Conservation (phyloP, 53 echinoderm and acorn worm species). For the Echinometra lucunter region DNA sequence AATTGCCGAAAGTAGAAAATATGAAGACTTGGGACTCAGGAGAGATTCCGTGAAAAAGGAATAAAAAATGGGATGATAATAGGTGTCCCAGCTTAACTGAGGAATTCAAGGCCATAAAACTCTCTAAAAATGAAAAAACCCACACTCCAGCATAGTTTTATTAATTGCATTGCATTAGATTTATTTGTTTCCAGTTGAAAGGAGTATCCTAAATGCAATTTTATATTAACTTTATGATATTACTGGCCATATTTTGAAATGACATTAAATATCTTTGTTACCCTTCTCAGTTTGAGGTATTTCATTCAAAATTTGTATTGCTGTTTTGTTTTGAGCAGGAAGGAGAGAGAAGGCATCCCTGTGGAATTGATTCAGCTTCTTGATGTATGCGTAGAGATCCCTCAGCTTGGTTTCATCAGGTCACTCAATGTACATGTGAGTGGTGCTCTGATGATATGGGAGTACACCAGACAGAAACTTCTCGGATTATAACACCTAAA, state of each 20-base stretch:
- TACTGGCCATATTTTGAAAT: neutral
- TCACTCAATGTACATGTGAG: slow-evolving; percentile 98
- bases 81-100: too few species aligned
- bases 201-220: neutral
- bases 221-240: neutral
- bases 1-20: too few species aligned
- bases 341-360: slow-evolving; percentile 92
- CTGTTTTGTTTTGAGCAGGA: slow-evolving; percentile 65
- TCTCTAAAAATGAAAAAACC: too few species aligned
- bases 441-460: slow-evolving; percentile 82
- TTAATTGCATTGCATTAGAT: too few species aligned
- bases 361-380: slow-evolving; percentile 91
- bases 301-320: neutral
- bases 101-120: too few species aligned
- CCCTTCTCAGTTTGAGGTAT: neutral
- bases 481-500: slow-evolving; percentile 86
- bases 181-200: too few species aligned
- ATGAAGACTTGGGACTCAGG: too few species aligned
- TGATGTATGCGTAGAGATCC: slow-evolving; percentile 96
- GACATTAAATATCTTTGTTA: neutral
- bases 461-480: slow-evolving; percentile 86
- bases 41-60: too few species aligned
- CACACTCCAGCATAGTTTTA: too few species aligned
- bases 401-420: slow-evolving; percentile 89
- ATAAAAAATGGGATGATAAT: too few species aligned